These are phyloP conservation scores for Toxotes jaculatrix DNA, from an alignment of 2,113 vertebrate genomes.

Conservation along the genomic window DNA sequence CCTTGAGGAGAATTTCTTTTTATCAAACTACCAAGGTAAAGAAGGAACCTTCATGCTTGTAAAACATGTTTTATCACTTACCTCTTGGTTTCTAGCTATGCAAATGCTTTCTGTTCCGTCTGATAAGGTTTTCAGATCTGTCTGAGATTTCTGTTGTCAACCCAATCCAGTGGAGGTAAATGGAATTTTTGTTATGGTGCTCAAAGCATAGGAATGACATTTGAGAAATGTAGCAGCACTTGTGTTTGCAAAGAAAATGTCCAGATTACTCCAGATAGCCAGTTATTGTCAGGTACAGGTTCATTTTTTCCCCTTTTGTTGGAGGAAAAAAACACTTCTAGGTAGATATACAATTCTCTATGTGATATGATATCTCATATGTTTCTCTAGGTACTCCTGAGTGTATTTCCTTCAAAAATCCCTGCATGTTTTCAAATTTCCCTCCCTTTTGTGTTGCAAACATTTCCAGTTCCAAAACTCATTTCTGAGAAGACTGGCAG, in stretches of 20 bases:
- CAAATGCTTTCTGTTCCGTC: background rate
- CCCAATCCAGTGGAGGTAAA: background rate
- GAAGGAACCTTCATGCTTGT: background rate
- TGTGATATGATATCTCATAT: no score
- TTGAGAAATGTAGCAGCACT: background rate
- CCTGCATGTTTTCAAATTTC: no score
- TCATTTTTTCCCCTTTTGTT: background rate
- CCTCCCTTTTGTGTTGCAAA: background rate
- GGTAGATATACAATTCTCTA: no score
- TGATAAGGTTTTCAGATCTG: background rate
- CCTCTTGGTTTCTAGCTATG: background rate
- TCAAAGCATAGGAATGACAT: background rate
- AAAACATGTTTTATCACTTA: no score
- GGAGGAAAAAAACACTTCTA: background rate
- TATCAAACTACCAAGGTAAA: background rate
- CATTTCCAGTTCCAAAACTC: background rate
- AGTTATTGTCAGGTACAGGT: background rate
- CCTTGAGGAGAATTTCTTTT: no score
- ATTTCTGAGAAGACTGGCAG: background rate
- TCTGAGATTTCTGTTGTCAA: background rate
- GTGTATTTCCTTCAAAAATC: no score
- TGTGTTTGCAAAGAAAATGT: background rate
- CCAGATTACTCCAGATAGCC: background rate
- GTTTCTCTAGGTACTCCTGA: no score
- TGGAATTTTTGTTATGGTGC: background rate